Evolutionary conservation across 2,113 vertebrate species (phyloP).

Genomic region (Apeltes quadracus): DNA sequence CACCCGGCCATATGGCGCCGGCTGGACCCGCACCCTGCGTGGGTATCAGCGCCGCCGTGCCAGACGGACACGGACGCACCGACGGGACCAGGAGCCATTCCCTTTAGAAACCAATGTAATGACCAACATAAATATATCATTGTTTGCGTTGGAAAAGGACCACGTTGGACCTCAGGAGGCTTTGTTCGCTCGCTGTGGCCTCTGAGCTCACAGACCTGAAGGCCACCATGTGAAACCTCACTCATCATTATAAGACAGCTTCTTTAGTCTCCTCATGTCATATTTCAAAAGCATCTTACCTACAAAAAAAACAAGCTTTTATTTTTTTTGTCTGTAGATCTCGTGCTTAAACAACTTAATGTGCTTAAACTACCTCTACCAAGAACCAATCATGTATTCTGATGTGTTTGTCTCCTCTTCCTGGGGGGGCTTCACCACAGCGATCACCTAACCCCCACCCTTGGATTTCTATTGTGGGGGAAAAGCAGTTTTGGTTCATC

Average conservation of each 20-base stretch:
- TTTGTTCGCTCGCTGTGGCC: neutral
- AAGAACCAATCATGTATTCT: neutral
- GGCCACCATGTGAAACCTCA: neutral
- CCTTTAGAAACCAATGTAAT: neutral
- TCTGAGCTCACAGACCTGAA: neutral
- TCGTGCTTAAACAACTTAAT: too few relatives aligned
- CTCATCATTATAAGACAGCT: neutral
- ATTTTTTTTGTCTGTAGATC: neutral
- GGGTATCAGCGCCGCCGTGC: conserved; percentile 20
- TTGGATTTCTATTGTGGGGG: conserved; percentile 41
- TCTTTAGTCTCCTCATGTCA: neutral
- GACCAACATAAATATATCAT: neutral
- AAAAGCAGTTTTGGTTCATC: conserved; percentile 35
- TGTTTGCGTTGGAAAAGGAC: neutral
- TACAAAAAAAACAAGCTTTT: too few relatives aligned
- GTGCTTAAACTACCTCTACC: neutral
- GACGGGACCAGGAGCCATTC: conserved; percentile 3
- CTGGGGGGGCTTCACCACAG: neutral
- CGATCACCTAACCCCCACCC: conserved; percentile 6
- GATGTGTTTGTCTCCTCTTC: neutral
- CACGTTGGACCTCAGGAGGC: too few relatives aligned
- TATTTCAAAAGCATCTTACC: too few relatives aligned
- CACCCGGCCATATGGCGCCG: conserved; percentile 61
- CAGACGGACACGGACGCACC: conserved; percentile 28
- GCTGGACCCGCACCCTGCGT: conserved; percentile 44